Evolutionary conservation across 2,113 vertebrate genomes (phyloP).

Genomic region (Actinemys pallida): DNA sequence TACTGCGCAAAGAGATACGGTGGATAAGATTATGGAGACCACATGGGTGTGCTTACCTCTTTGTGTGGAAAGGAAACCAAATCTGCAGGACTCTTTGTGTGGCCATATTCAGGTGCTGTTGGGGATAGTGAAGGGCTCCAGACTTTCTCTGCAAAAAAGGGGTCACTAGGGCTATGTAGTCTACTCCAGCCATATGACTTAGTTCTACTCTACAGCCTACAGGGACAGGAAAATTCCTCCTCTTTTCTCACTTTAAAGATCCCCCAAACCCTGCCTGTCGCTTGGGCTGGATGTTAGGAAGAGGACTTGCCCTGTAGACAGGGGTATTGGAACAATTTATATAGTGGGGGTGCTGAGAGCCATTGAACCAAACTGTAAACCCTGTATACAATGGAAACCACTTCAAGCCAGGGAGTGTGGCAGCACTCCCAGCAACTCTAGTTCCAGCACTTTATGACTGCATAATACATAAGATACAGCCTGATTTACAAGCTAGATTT

Average conservation of each 20-base stretch:
- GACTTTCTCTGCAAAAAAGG: background rate
- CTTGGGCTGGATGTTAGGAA: background rate
- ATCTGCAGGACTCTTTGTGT: background rate
- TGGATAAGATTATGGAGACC: background rate
- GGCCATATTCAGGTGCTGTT: background rate
- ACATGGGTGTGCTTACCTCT: background rate
- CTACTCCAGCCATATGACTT: background rate
- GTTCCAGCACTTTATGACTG: too few species aligned
- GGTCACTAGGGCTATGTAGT: background rate
- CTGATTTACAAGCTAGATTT: background rate
- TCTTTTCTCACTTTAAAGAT: background rate
- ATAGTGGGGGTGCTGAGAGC: too few species aligned
- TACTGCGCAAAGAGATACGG: background rate
- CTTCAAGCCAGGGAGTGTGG: too few species aligned
- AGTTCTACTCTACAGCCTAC: background rate
- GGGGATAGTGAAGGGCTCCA: background rate
- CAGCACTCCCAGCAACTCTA: too few species aligned
- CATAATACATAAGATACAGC: background rate
- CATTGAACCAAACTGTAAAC: too few species aligned
- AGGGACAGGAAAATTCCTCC: background rate
- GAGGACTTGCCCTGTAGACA: background rate
- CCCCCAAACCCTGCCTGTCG: background rate
- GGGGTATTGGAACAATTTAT: too few species aligned
- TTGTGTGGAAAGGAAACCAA: background rate
- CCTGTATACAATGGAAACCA: too few species aligned